Base-by-base conservation (phyloP, 1,140 invertebrate genomes). In the Drosophila equinoxialis region DNA sequence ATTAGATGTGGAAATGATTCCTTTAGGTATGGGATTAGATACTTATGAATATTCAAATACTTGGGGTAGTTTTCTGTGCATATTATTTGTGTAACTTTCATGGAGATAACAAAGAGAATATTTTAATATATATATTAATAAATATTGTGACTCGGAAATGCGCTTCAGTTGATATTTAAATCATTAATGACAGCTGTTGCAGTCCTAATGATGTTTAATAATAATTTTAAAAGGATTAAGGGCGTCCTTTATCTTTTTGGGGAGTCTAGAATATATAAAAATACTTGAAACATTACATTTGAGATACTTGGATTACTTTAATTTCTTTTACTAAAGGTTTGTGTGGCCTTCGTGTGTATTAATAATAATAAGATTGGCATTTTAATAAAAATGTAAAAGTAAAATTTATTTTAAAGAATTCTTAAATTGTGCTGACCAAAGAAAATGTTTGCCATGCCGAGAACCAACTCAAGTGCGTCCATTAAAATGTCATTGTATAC, bases 401-500 rank as follows among this genome's bases (percentile, higher is more conserved):
- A 58, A 68, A 11, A n/a, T 26, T 26, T 54, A 65, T 60, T 66
- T 76, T 64, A 35, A 75, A 76, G 10, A 13, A 48, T 63, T 45
- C n/a, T 17, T 6, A 30, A 10, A 5, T n/a, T 45, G 14, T 65
- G 57, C 14, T 48, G 45, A 48, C 14, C 14, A 17, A 59, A 57
- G 62, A 7, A 20, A 23, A 17, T 51, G 6, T 51, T 51, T 23
- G n/a, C 17, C 33, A 1, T 6, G 3, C 33, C 33, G 42, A 61
- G 8, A n/a, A 37, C 68, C 69, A 42, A 74, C 72, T 82, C 71
- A 68, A 86, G 83, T 77, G 77, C 67, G 57, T 58, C 83, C 83
- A 86, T 83, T 86, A 87, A 86, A 86, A 82, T 68, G 58, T 67
- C 67, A 79, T 74, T 77, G 65, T 62, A 58, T 67, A 63, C 82